These are phyloP conservation scores for Tinamus guttatus DNA, from an alignment of 2,113 vertebrate species.

Conservation along the genomic window DNA sequence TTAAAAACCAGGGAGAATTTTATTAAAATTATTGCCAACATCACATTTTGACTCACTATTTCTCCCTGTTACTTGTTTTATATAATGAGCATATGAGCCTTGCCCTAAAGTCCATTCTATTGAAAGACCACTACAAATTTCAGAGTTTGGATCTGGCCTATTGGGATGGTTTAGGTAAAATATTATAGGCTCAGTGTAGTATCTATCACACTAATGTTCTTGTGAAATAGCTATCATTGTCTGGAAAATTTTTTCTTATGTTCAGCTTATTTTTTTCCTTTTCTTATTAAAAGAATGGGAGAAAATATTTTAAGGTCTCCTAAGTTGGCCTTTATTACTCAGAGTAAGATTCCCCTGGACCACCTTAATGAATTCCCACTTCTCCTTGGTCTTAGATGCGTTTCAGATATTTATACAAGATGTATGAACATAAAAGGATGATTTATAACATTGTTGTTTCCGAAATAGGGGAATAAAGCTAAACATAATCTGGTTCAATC, in stretches of 20 bases:
- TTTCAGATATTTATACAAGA: constrained; percentile 56
- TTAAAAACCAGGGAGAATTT: not conserved
- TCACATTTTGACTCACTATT: not conserved
- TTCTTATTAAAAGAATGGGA: not conserved
- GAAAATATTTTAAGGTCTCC: not conserved
- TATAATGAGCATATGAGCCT: not conserved
- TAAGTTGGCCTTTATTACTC: not conserved
- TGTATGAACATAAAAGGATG: constrained; percentile 49
- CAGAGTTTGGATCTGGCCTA: not conserved
- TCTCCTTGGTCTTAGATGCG: not conserved
- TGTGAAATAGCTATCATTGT: not conserved
- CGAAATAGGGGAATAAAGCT: constrained; percentile 33
- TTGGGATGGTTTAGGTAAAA: not conserved
- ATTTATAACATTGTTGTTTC: constrained; percentile 42
- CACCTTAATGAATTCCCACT: constrained; percentile 34
- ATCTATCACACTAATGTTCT: not conserved
- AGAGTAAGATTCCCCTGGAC: not conserved
- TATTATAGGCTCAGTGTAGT: not conserved
- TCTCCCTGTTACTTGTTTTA: not conserved
- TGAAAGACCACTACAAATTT: not conserved
- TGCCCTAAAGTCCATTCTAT: not conserved
- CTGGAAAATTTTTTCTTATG: not conserved
- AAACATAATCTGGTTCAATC: constrained; percentile 20
- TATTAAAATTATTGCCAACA: constrained; percentile 1
- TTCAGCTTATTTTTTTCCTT: not conserved